Conservation (phyloP, 2,888 invertebrate species). For the Morpho helenor region DNA sequence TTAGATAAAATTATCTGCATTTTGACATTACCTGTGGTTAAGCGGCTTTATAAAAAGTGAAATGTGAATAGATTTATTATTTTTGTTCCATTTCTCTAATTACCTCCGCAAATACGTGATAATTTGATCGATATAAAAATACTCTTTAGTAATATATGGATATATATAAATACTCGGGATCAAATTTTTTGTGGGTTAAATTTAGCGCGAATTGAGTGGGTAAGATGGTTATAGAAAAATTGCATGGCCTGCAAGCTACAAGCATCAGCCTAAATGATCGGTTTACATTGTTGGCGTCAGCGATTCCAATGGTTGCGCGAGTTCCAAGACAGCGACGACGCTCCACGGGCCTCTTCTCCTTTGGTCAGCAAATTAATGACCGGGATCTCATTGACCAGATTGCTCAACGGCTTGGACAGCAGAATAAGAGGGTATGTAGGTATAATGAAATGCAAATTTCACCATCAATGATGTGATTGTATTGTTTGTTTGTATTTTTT, state of each 20-base stretch:
- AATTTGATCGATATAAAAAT: background rate
- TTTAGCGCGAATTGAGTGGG: background rate
- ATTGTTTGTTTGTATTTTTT: no score
- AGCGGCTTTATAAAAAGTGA: constrained; percentile 2
- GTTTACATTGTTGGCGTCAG: constrained; percentile 49
- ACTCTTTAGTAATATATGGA: background rate
- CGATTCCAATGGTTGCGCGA: constrained; percentile 31
- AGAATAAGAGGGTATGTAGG: constrained; percentile 45
- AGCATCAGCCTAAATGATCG: constrained; percentile 51
- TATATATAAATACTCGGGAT: background rate
- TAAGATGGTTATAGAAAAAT: constrained; percentile 53
- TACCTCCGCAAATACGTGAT: background rate
- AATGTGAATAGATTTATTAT: background rate
- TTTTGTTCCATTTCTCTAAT: constrained; percentile 1
- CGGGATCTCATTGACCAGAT: constrained; percentile 44
- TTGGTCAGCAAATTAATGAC: constrained; percentile 32
- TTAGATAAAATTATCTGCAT: no score
- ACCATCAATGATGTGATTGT: no score
- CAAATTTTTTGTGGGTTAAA: background rate
- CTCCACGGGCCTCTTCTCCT: constrained; percentile 20
- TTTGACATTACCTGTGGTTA: background rate
- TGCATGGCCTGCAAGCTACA: constrained; percentile 70
- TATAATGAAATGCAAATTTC: no score
- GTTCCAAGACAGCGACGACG: constrained; percentile 33
- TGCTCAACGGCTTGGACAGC: constrained; percentile 47